A percentile compares a stretch with the other conserved stretches of the same genome.
These are phyloP conservation scores for Zophobas atratus DNA, from an alignment of 1,140 invertebrate genomes.

Conservation along the genomic window DNA sequence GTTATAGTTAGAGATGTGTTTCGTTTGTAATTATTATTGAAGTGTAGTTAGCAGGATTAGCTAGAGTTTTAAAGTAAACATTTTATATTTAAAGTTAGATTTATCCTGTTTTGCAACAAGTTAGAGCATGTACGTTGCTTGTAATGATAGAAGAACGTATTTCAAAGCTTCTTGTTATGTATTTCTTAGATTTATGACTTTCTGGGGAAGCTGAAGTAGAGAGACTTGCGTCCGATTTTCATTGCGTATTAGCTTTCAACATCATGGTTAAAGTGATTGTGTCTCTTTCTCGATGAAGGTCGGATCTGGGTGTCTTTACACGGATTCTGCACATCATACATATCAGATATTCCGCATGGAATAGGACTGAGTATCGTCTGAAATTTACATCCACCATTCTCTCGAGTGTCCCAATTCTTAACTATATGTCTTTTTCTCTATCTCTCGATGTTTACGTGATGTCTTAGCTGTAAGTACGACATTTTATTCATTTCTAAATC, in stretches of 20 bases:
- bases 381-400: slow-evolving; percentile 33
- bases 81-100: slow-evolving; percentile 47
- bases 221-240: slow-evolving; percentile 22
- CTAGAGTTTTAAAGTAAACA: slow-evolving; percentile 37
- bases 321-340: slow-evolving; percentile 52
- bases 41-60: slow-evolving; percentile 32
- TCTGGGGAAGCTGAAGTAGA: slow-evolving; percentile 8
- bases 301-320: slow-evolving; percentile 17
- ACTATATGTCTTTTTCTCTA: slow-evolving; percentile 54
- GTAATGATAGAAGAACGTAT: slow-evolving; percentile 29
- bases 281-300: slow-evolving; percentile 58
- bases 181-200: slow-evolving; percentile 23
- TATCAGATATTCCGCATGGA: slow-evolving; percentile 57
- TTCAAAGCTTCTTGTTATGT: slow-evolving; percentile 37
- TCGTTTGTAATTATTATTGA: slow-evolving; percentile 28
- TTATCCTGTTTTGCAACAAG: slow-evolving; percentile 48
- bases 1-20: slow-evolving; percentile 37
- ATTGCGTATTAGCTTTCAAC: slow-evolving; percentile 26
- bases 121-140: slow-evolving; percentile 53
- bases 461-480: slow-evolving; percentile 49
- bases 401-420: slow-evolving; percentile 55
- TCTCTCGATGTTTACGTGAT: slow-evolving; percentile 58
- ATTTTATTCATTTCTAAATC: slow-evolving; percentile 29
- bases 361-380: slow-evolving; percentile 43
- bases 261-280: slow-evolving; percentile 60